A percentile compares a stretch with the other conserved stretches of the same genome.
phyloP scores from a whole-genome alignment of 2,797 vertebrate genomes.

The Megalops cyprinoides region DNA sequence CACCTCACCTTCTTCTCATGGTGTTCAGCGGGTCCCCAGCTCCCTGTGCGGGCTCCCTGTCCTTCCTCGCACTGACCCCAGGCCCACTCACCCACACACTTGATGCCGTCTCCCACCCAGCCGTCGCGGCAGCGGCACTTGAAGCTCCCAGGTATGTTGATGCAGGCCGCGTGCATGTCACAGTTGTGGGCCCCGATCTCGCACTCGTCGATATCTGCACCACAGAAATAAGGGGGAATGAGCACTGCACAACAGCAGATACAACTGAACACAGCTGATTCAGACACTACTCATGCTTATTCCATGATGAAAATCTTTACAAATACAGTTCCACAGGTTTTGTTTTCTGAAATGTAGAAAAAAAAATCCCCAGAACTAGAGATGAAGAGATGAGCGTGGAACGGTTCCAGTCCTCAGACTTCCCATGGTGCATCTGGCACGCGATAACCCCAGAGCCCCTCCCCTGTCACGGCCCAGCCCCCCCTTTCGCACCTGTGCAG shows the following conservation, averaged over 20 bases:
- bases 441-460: neutral
- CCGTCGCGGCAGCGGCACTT: slow-evolving; percentile 89
- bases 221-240: neutral
- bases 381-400: neutral
- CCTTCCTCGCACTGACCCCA: neutral
- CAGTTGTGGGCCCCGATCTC: slow-evolving; percentile 91
- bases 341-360: neutral
- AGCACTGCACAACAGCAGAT: neutral
- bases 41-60: neutral
- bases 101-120: slow-evolving; percentile 89
- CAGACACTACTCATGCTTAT: neutral
- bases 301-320: too few species aligned
- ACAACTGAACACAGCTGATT: neutral
- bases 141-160: slow-evolving; percentile 91
- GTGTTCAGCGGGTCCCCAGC: neutral
- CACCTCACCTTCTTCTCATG: neutral
- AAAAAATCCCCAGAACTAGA: neutral
- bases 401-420: neutral
- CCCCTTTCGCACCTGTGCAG: slow-evolving; percentile 80
- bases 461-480: neutral
- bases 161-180: slow-evolving; percentile 86
- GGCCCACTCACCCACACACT: slow-evolving; percentile 84
- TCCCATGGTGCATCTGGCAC: slow-evolving; percentile 7
- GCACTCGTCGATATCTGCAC: slow-evolving; percentile 88
- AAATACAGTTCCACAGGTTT: neutral